Percentiles rank a stretch among this genome's conserved stretches.
phyloP scores from a whole-genome alignment of 2,113 vertebrate species.

The Ancistrus triradiatus region DNA sequence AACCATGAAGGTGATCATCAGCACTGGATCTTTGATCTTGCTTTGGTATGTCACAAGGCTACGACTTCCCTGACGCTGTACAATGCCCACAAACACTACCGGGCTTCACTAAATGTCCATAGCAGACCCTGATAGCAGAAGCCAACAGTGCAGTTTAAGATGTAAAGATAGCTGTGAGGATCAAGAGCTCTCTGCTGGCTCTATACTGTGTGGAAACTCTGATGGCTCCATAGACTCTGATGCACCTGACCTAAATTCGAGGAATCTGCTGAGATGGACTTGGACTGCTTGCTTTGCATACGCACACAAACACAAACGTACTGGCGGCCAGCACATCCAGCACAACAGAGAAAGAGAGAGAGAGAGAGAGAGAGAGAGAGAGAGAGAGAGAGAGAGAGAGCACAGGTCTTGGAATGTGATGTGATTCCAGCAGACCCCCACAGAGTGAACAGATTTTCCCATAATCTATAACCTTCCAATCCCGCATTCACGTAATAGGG shows the following conservation, averaged over 20 bases:
- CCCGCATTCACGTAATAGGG: too few relatives aligned
- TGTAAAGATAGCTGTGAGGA: neutral
- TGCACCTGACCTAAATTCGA: constrained; percentile 51
- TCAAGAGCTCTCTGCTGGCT: constrained; percentile 5
- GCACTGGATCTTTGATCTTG: neutral
- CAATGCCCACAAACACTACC: too few relatives aligned
- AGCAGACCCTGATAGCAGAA: too few relatives aligned
- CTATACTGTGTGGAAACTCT: constrained; percentile 67
- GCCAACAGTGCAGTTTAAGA: neutral
- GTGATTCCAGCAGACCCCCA: constrained; percentile 62
- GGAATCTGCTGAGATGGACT: constrained; percentile 62
- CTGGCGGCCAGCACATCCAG: too few relatives aligned
- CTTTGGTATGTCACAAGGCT: too few relatives aligned
- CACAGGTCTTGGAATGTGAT: constrained; percentile 65
- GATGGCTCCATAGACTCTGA: constrained; percentile 61
- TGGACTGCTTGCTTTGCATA: constrained; percentile 58
- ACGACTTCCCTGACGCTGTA: too few relatives aligned
- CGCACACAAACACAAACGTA: neutral
- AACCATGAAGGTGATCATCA: neutral
- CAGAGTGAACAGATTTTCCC: constrained; percentile 65
- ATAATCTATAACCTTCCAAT: too few relatives aligned
- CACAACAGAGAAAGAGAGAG: too few relatives aligned
- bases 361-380: too few relatives aligned
- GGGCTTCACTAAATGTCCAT: too few relatives aligned
- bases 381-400: constrained; percentile 60